A percentile compares a stretch with the other conserved stretches of the same genome.
These are phyloP conservation scores for Corythaixoides concolor DNA, from an alignment of 2,113 vertebrate genomes.

Conservation along the genomic window DNA sequence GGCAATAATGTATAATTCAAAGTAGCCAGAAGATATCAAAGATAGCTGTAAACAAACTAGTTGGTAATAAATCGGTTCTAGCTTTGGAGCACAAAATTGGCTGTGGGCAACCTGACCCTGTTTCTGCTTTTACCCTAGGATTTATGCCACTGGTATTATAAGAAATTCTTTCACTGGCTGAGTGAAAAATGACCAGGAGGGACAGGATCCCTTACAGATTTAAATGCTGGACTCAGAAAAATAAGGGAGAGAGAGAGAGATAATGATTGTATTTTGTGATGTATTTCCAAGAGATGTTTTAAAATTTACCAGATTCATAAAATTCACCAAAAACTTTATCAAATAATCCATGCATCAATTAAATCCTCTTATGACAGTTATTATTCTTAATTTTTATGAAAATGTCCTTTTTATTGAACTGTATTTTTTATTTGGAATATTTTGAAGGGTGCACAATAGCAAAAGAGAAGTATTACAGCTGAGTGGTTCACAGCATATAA, in stretches of 20 bases:
- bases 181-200: background rate
- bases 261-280: background rate
- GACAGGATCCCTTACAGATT: background rate
- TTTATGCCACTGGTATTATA: background rate
- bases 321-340: background rate
- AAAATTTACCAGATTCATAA: background rate
- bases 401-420: background rate
- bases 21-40: background rate
- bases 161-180: background rate
- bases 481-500: background rate
- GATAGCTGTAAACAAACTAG: background rate
- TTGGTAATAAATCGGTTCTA: background rate
- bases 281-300: background rate
- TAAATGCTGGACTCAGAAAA: background rate
- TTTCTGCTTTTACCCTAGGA: conserved; percentile 6
- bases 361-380: background rate
- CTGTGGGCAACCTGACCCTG: background rate
- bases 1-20: background rate
- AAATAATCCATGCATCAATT: background rate
- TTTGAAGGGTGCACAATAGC: background rate
- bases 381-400: background rate
- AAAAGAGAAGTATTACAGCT: background rate
- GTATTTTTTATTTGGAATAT: background rate
- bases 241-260: background rate
- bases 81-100: background rate